Evolutionary conservation across 2,888 invertebrate genomes (phyloP).

Genomic region (Serripes groenlandicus): DNA sequence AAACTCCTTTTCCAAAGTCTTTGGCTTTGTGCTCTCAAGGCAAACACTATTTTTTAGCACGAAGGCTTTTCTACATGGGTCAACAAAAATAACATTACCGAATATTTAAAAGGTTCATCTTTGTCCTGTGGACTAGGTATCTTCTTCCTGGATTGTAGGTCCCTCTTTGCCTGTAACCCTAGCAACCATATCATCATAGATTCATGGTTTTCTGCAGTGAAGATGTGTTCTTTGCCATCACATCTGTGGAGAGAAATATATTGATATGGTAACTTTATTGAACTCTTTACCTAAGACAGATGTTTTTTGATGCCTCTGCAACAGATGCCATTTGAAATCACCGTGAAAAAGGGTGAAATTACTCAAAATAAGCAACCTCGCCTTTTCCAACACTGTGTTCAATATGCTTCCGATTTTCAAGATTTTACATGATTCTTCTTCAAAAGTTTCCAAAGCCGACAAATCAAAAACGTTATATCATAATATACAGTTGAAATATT

Average conservation of each 20-base stretch:
- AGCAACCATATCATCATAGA: constrained; percentile 88
- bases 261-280: neutral
- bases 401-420: neutral
- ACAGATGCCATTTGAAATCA: neutral
- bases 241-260: constrained; percentile 75
- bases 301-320: neutral
- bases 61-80: too few species aligned
- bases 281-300: neutral
- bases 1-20: too few species aligned
- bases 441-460: too few species aligned
- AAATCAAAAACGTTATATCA: too few species aligned
- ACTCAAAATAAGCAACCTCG: neutral
- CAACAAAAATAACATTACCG: neutral
- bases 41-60: too few species aligned
- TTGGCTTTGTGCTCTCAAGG: too few species aligned
- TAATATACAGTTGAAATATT: too few species aligned
- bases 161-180: constrained; percentile 85
- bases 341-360: neutral
- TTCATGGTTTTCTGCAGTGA: constrained; percentile 87
- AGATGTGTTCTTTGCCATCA: constrained; percentile 82
- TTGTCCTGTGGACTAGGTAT: neutral
- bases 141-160: constrained; percentile 29
- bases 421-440: too few species aligned
- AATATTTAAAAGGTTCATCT: constrained; percentile 12
- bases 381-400: neutral